Evolutionary conservation across 2,888 invertebrate genomes (phyloP).

Genomic region (Chaitophorus viminalis): DNA sequence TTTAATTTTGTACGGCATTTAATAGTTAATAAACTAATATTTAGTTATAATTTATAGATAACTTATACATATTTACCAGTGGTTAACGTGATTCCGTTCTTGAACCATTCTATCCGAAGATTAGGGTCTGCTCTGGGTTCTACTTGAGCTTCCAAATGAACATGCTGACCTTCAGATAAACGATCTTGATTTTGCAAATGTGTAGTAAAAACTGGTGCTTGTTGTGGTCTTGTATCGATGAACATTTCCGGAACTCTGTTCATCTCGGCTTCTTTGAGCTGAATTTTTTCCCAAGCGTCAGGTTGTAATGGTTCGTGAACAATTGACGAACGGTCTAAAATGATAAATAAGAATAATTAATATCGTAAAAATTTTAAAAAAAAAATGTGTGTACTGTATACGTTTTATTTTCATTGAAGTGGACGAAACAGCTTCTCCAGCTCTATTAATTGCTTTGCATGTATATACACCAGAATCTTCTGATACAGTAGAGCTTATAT

Average conservation of each 20-base stretch:
- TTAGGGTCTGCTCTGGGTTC: constrained; percentile 91
- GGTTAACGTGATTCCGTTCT: constrained; percentile 86
- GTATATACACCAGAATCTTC: constrained; percentile 93
- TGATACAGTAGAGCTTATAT: constrained; percentile 86
- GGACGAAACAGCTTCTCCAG: constrained; percentile 94
- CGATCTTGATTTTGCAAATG: constrained; percentile 87
- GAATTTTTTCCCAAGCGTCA: constrained; percentile 92
- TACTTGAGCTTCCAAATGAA: constrained; percentile 88
- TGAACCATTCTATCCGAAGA: constrained; percentile 89
- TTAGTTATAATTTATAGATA: too few species aligned
- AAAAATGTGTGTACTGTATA: neutral
- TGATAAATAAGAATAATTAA: constrained; percentile 4
- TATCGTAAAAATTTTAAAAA: neutral
- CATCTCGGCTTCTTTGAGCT: constrained; percentile 90
- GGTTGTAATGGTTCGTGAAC: constrained; percentile 87
- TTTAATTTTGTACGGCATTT: neutral
- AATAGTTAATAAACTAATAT: neutral
- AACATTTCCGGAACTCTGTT: constrained; percentile 90
- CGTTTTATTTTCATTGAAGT: constrained; percentile 88
- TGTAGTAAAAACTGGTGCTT: constrained; percentile 95
- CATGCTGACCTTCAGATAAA: constrained; percentile 85
- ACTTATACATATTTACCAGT: constrained; percentile 73
- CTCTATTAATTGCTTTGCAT: constrained; percentile 92
- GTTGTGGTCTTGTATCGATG: constrained; percentile 83
- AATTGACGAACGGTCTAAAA: constrained; percentile 76